Conservation (phyloP, 2,113 vertebrate genomes). For the Oncorhynchus mykiss region DNA sequence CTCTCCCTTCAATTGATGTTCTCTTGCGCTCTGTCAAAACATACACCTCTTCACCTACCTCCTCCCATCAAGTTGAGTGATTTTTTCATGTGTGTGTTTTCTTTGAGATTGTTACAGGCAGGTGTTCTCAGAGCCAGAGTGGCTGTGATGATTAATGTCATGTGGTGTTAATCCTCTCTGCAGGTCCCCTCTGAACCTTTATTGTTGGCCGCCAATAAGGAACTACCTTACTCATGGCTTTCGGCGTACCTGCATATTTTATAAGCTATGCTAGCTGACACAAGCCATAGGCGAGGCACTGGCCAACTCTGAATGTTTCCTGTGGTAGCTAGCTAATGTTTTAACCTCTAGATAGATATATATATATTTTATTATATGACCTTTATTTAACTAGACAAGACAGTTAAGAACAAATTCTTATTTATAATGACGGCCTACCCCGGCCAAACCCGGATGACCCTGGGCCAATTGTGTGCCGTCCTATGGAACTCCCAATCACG, state of each 20-base stretch:
- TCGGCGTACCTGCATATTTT: slow-evolving; percentile 25
- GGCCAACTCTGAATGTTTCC: background rate
- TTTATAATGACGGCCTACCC: too few relatives aligned
- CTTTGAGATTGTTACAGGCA: background rate
- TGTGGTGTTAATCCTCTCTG: slow-evolving; percentile 14
- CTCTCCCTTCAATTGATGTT: slow-evolving; percentile 47
- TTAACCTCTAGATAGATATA: too few relatives aligned
- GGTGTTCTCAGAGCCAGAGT: background rate
- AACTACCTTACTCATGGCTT: slow-evolving; percentile 1
- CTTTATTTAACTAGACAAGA: too few relatives aligned
- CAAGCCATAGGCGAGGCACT: background rate
- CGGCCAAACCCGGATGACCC: too few relatives aligned
- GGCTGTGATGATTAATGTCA: slow-evolving; percentile 28
- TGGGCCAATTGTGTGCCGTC: too few relatives aligned
- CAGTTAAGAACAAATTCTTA: too few relatives aligned
- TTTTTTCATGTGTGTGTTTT: slow-evolving; percentile 37
- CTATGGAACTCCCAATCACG: too few relatives aligned
- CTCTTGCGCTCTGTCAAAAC: slow-evolving; percentile 46
- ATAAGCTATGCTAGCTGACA: slow-evolving; percentile 19
- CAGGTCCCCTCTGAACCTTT: slow-evolving; percentile 7
- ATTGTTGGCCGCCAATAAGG: slow-evolving; percentile 21
- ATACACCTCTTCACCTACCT: slow-evolving; percentile 28
- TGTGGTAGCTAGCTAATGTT: background rate
- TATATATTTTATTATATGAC: too few relatives aligned
- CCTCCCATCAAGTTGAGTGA: slow-evolving; percentile 39